These are phyloP conservation scores for Pandion haliaetus DNA, from an alignment of 2,113 vertebrate genomes.

Conservation along the genomic window DNA sequence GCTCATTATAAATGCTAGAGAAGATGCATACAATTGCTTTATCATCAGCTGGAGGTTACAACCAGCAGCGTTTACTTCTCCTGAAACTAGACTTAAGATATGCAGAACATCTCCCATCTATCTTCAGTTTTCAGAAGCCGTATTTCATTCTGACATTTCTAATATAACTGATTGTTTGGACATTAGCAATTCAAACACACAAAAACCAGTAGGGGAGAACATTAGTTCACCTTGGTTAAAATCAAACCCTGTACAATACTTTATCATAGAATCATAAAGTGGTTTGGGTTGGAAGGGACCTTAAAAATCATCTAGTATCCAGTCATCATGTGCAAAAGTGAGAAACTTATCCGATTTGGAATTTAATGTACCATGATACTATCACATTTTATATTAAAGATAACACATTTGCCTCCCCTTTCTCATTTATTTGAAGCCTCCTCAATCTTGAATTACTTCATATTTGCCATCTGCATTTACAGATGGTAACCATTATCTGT, in stretches of 20 bases:
- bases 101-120: background rate
- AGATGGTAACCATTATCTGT: background rate
- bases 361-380: background rate
- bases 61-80: background rate
- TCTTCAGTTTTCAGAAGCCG: background rate
- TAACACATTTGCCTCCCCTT: background rate
- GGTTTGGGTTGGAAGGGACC: too few species aligned
- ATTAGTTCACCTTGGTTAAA: background rate
- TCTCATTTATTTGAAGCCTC: background rate
- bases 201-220: background rate
- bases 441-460: background rate
- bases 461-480: background rate
- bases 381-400: background rate
- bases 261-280: background rate
- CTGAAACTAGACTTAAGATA: background rate
- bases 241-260: background rate
- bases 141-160: background rate
- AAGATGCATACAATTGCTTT: background rate
- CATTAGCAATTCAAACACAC: background rate
- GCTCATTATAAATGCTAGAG: background rate
- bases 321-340: background rate
- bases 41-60: background rate
- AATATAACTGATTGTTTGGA: background rate
- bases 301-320: too few species aligned
- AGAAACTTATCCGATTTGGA: background rate